Percentiles rank a stretch among this genome's conserved stretches.
Evolutionary conservation across 1,140 invertebrate species (phyloP).

Genomic region (Tetraneura akinire): DNA sequence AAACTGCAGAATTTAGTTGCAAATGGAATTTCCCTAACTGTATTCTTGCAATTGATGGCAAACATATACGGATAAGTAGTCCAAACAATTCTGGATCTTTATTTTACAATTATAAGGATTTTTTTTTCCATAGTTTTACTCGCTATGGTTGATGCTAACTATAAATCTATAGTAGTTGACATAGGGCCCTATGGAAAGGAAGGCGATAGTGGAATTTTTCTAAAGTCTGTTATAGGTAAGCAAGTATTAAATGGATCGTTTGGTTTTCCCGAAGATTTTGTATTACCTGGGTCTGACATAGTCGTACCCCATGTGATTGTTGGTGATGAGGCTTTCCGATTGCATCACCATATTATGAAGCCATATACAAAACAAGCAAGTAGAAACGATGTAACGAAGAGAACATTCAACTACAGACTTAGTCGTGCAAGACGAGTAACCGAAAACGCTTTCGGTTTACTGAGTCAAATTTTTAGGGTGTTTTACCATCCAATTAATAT

Average conservation of each 20-base stretch:
- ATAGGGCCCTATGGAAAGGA: slow-evolving; percentile 59
- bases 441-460: slow-evolving; percentile 58
- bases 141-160: slow-evolving; percentile 56
- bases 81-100: slow-evolving; percentile 58
- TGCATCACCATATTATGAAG: slow-evolving; percentile 58
- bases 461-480: slow-evolving; percentile 47
- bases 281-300: slow-evolving; percentile 56
- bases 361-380: slow-evolving; percentile 56
- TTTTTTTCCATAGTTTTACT: slow-evolving; percentile 59
- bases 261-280: slow-evolving; percentile 55
- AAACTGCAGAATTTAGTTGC: slow-evolving; percentile 54
- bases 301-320: no score
- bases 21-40: slow-evolving; percentile 56
- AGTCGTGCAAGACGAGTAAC: slow-evolving; percentile 55
- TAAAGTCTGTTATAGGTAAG: slow-evolving; percentile 37
- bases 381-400: slow-evolving; percentile 54
- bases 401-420: slow-evolving; percentile 57
- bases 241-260: slow-evolving; percentile 55
- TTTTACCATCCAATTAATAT: slow-evolving; percentile 55
- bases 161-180: no score
- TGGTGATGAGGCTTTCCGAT: slow-evolving; percentile 59
- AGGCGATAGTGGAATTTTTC: slow-evolving; percentile 57
- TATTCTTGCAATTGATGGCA: slow-evolving; percentile 59
- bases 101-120: slow-evolving; percentile 61
- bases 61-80: slow-evolving; percentile 58